Conservation (phyloP, 2,113 vertebrate species). For the Phyllostomus discolor region DNA sequence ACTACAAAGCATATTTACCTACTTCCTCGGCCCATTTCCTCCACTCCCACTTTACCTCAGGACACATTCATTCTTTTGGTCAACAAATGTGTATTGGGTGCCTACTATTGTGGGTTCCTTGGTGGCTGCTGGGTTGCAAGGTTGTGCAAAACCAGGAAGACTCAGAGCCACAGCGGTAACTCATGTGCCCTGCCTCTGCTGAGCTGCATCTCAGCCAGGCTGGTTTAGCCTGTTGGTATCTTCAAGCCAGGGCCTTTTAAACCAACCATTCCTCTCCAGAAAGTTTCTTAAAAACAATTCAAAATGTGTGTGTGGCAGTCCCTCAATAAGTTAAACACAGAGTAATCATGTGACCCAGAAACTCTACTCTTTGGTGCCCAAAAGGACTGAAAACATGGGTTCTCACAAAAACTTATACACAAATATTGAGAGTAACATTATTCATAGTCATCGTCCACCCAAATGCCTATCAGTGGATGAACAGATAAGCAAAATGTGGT, state of each 20-base stretch:
- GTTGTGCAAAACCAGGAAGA: not conserved
- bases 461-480: not conserved
- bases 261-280: not conserved
- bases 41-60: slow-evolving; percentile 3
- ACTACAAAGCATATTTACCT: not conserved
- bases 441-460: not conserved
- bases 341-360: not conserved
- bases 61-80: not conserved
- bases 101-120: not conserved
- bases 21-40: not conserved
- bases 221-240: not conserved
- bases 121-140: not conserved
- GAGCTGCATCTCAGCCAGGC: not conserved
- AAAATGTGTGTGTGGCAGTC: not conserved
- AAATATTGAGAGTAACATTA: not conserved
- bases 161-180: not conserved
- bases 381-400: not conserved
- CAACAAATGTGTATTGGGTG: not conserved
- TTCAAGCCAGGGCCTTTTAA: not conserved
- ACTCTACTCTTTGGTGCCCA: not conserved
- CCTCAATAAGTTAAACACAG: not conserved
- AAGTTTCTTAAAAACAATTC: not conserved
- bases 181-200: not conserved
- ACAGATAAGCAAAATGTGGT: not conserved
- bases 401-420: not conserved